Conservation (phyloP, 2,113 vertebrate genomes). For the Mormyrus lacerda region DNA sequence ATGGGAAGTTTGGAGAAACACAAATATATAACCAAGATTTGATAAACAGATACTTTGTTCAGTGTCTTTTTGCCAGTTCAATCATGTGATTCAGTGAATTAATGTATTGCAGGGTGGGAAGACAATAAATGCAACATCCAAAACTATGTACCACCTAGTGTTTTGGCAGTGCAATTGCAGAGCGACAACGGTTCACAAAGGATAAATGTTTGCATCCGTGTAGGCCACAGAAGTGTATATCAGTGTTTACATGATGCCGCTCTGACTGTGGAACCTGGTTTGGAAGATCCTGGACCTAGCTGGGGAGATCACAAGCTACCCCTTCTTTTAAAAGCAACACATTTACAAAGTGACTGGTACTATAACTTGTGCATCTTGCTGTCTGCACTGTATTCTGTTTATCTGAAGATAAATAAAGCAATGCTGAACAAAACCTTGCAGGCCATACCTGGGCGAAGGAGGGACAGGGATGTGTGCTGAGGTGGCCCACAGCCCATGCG, state of each 20-base stretch:
- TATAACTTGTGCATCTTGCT: not conserved
- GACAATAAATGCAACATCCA: not conserved
- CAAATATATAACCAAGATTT: not conserved
- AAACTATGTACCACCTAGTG: not conserved
- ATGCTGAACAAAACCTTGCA: not conserved
- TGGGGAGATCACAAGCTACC: not conserved
- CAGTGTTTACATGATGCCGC: not conserved
- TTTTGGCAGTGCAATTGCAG: not conserved
- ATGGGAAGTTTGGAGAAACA: not conserved
- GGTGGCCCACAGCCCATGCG: not conserved
- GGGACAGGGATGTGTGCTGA: not conserved
- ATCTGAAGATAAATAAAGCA: not conserved
- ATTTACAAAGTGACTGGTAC: not conserved
- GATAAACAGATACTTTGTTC: not conserved
- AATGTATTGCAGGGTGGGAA: not conserved
- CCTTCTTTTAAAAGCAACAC: not conserved
- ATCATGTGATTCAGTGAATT: not conserved
- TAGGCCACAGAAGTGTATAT: not conserved
- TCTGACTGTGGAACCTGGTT: not conserved
- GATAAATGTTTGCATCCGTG: not conserved
- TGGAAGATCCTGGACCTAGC: not conserved
- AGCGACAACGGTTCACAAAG: not conserved
- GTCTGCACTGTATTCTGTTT: not conserved
- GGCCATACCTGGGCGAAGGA: not conserved
- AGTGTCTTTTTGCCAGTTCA: not conserved